A percentile compares a stretch with the other conserved stretches of the same genome.
Conservation (phyloP, 1,140 invertebrate genomes). For the Drosophila parabipectinata region DNA sequence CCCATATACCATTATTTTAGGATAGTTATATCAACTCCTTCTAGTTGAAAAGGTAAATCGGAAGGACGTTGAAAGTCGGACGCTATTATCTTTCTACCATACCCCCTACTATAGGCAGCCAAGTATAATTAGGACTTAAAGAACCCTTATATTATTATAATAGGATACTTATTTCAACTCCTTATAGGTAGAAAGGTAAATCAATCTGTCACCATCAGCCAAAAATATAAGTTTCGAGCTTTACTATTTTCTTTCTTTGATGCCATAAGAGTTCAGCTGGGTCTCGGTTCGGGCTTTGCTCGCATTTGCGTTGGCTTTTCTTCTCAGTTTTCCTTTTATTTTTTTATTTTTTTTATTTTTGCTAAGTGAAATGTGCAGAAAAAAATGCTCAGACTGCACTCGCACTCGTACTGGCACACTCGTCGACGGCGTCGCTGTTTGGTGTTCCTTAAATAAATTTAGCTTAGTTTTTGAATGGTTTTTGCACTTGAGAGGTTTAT, state of each 20-base stretch:
- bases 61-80: too few relatives aligned
- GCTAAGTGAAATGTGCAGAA: conserved; percentile 78
- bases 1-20: too few relatives aligned
- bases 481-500: conserved; percentile 82
- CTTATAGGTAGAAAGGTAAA: not conserved
- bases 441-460: conserved; percentile 79
- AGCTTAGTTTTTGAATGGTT: conserved; percentile 82
- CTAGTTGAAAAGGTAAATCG: too few relatives aligned
- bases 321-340: conserved; percentile 74
- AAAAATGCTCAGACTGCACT: conserved; percentile 39
- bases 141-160: too few relatives aligned
- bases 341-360: conserved; percentile 45
- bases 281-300: conserved; percentile 73
- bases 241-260: conserved; percentile 9
- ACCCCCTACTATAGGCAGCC: too few relatives aligned
- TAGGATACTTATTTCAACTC: too few relatives aligned
- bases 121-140: too few relatives aligned
- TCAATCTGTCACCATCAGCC: not conserved
- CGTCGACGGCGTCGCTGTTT: conserved; percentile 21
- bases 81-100: too few relatives aligned
- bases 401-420: conserved; percentile 10
- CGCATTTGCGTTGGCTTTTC: conserved; percentile 81
- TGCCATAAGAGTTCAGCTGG: conserved; percentile 32
- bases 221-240: not conserved
- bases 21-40: too few relatives aligned